These are phyloP conservation scores for Coreoperca whiteheadi DNA, from an alignment of 2,113 vertebrate species.

Conservation along the genomic window DNA sequence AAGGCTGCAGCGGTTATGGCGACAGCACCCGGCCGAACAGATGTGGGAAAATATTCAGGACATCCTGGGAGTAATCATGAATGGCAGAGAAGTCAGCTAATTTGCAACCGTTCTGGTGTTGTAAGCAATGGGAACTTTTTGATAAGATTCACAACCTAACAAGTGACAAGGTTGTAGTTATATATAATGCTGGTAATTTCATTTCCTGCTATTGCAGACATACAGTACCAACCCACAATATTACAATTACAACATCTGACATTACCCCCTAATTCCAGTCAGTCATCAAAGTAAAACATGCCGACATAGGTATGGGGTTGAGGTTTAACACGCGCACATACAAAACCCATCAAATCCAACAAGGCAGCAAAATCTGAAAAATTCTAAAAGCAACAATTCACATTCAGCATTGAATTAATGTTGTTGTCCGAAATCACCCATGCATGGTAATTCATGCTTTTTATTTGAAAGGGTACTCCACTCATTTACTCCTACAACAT, in stretches of 20 bases:
- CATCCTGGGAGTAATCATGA: neutral
- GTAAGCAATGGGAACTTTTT: neutral
- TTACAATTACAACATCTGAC: slow-evolving; percentile 5
- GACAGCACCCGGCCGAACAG: neutral
- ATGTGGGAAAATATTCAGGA: neutral
- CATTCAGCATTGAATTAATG: neutral
- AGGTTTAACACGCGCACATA: neutral
- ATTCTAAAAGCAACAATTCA: neutral
- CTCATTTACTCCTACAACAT: too few species aligned
- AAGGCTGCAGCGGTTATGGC: slow-evolving; percentile 18
- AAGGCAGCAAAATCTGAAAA: neutral
- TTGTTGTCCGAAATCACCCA: too few species aligned
- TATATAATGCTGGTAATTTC: slow-evolving; percentile 11
- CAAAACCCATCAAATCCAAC: neutral
- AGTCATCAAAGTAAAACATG: slow-evolving; percentile 5
- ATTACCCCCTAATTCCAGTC: slow-evolving; percentile 2
- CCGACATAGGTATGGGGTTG: neutral
- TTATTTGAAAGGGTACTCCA: too few species aligned
- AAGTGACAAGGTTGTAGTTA: neutral
- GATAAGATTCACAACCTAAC: neutral
- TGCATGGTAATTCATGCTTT: too few species aligned
- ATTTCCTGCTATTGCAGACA: slow-evolving; percentile 3
- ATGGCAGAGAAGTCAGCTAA: neutral
- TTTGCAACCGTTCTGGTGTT: neutral
- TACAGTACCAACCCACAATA: neutral